Evolutionary conservation across 2,888 invertebrate species (phyloP).

Genomic region (Acanthopleura granulata): DNA sequence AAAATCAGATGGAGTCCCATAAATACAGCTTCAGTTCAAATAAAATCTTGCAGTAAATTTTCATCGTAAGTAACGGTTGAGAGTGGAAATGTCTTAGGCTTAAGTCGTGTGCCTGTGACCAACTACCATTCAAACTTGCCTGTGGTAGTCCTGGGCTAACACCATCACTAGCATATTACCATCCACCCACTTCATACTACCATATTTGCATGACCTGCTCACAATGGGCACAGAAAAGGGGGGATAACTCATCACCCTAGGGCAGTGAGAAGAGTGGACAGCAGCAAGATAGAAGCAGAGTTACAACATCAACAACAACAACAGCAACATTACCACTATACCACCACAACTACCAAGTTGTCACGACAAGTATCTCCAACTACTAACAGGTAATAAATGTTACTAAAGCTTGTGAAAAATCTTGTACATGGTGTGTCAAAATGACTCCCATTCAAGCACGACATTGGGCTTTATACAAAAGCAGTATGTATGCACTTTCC

Average conservation of each 20-base stretch:
- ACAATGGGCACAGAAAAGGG: background rate
- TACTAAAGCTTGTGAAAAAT: too few species aligned
- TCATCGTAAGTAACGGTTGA: background rate
- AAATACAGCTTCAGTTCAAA: background rate
- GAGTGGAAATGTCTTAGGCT: background rate
- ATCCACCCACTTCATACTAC: slow-evolving; percentile 20
- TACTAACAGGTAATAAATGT: too few species aligned
- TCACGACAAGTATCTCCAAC: background rate
- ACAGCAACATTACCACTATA: slow-evolving; percentile 1
- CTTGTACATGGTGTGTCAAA: too few species aligned
- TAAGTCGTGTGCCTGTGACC: slow-evolving; percentile 20
- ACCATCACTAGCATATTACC: slow-evolving; percentile 43
- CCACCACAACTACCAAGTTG: background rate
- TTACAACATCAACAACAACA: slow-evolving; percentile 1
- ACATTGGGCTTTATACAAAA: too few species aligned
- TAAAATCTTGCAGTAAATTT: background rate
- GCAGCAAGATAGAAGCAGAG: background rate
- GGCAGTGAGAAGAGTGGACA: background rate
- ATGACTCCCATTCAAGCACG: too few species aligned
- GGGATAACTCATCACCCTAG: background rate
- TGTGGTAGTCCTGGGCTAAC: slow-evolving; percentile 11
- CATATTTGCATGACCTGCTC: slow-evolving; percentile 25
- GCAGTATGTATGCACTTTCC: too few species aligned
- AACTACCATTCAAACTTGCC: slow-evolving; percentile 22
- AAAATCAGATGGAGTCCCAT: background rate